Evolutionary conservation across 2,888 invertebrate species (phyloP), one percentile per base, ranked within the genome.

Genomic region (Drosophila subsilvestris): DNA sequence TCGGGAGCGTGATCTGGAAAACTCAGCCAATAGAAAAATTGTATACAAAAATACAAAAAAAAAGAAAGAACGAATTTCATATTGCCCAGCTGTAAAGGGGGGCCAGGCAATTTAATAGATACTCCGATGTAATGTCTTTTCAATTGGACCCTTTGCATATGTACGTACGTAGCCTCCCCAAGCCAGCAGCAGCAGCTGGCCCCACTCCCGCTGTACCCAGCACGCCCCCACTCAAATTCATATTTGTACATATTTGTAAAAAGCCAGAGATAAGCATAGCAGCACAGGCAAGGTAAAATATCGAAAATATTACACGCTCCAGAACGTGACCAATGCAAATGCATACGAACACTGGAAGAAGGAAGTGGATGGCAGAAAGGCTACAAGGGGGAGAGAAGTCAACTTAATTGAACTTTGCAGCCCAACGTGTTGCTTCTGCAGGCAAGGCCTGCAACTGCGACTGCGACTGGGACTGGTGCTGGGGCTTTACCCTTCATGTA

Each of bases 281-380:
- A 58, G 44, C 50, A 48, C 25, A 9, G 42, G 48, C 27, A 47
- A 53, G 37, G 48, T 66, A 54, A 47, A 76, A 82, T 76, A 82
- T 85, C 76, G 73, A 75, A 87, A 87, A 87, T 82, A 82, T 86
- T 89, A 87, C 89, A 86, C 86, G 83, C 85, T 89, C 74, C 71
- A 74, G 83, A 86, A 86, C 85, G 85, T 86, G 85, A 86, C 89
- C 85, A 85, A 85, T 83, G 83, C 87, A 87, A 85, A 85, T 85
- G 77, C 89, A 88, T 88, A 85, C 85, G 89, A 80, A 74, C 70
- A 65, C 59, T 57, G 9, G 12, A 12, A 49, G 48, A 14, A n/a
- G 48, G 12, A n/a, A 29, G n/a, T 37, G 57, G 37, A 29, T 29
- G 43, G 62, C 67, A 49, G 48, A 57, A 59, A 69, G 70, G 49